Evolutionary conservation across 2,113 vertebrate species (phyloP).

Genomic region (Furnarius figulus): DNA sequence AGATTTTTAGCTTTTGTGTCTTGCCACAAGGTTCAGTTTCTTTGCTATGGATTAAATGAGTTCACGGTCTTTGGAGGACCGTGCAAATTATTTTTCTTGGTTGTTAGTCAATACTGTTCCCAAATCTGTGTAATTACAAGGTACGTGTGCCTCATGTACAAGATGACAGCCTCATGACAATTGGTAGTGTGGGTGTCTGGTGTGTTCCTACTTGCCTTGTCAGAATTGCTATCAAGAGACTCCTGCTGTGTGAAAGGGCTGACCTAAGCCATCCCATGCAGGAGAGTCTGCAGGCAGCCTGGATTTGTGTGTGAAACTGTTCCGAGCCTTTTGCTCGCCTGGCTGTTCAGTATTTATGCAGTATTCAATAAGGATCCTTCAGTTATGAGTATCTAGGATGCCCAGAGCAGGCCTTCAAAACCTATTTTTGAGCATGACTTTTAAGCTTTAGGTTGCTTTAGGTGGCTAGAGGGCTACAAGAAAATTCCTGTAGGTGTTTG

Average conservation of each 20-base stretch:
- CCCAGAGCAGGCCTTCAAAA: background rate
- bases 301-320: background rate
- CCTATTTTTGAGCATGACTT: background rate
- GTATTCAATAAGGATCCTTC: background rate
- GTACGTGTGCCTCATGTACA: background rate
- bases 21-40: background rate
- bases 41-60: conserved; percentile 1
- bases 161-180: conserved; percentile 8
- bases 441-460: background rate
- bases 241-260: conserved; percentile 1
- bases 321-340: background rate
- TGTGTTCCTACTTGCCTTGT: background rate
- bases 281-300: background rate
- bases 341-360: background rate
- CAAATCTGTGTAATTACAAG: conserved; percentile 27
- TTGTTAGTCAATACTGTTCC: background rate
- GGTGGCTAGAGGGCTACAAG: background rate
- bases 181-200: background rate
- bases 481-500: background rate
- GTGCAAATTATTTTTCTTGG: conserved; percentile 15
- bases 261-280: background rate
- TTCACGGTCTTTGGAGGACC: background rate
- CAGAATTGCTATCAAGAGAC: background rate
- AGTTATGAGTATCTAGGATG: rapidly evolving
- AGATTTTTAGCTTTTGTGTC: background rate